phyloP scores from a whole-genome alignment of 2,113 vertebrate genomes.

The Clarias macrocephalus region DNA sequence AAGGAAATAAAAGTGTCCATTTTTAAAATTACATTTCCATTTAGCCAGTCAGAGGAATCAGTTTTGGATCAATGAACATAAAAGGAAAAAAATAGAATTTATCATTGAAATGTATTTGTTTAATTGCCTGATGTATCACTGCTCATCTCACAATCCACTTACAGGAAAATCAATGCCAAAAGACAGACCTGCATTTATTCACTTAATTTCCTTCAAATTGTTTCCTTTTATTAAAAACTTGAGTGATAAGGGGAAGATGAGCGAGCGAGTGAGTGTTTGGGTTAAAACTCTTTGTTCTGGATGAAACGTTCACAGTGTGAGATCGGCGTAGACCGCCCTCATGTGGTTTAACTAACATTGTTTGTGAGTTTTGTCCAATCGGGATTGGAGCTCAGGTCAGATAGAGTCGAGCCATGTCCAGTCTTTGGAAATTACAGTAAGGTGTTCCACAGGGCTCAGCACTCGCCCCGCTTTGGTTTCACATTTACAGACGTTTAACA shows the following conservation, averaged over 20 bases:
- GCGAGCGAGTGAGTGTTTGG: not conserved
- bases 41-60: constrained; percentile 21
- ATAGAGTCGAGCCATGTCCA: not conserved
- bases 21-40: constrained; percentile 27
- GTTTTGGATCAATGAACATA: constrained; percentile 36
- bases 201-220: constrained; percentile 8
- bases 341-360: not conserved
- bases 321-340: not conserved
- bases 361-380: not conserved
- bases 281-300: not conserved
- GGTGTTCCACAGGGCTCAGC: not conserved
- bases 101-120: constrained; percentile 33
- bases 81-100: constrained; percentile 10
- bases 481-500: not conserved
- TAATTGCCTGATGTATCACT: constrained; percentile 21
- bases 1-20: constrained; percentile 16
- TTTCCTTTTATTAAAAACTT: not conserved
- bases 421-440: not conserved
- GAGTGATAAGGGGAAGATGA: not conserved
- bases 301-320: not conserved
- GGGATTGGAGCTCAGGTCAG: not conserved
- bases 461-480: not conserved
- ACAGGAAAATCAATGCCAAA: not conserved
- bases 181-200: not conserved
- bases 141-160: not conserved